Evolutionary conservation across 2,113 vertebrate species (phyloP).

Genomic region (Colinus virginianus): DNA sequence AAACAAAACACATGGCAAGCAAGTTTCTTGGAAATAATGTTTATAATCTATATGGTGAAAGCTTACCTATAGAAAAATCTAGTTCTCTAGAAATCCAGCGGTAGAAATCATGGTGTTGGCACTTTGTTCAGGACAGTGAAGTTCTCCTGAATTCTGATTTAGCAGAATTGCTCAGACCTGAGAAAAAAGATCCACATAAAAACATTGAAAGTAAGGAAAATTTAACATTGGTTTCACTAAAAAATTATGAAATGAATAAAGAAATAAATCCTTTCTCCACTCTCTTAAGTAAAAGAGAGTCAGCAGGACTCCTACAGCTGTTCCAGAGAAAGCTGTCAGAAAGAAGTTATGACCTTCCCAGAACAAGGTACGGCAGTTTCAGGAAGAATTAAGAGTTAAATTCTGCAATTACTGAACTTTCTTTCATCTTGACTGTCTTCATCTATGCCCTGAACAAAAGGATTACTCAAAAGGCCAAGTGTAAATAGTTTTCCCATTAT

Average conservation of each 20-base stretch:
- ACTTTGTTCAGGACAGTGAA: neutral
- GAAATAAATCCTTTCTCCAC: fast-evolving
- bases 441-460: neutral
- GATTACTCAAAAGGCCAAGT: neutral
- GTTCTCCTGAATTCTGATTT: neutral
- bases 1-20: neutral
- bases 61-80: neutral
- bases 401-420: neutral
- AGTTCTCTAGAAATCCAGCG: neutral
- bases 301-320: fast-evolving
- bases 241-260: neutral
- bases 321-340: neutral
- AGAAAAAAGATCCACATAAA: neutral
- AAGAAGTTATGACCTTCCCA: neutral
- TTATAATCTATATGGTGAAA: fast-evolving
- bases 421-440: neutral
- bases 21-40: neutral
- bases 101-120: neutral
- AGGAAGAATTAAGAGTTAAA: neutral
- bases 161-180: neutral
- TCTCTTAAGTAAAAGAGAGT: neutral
- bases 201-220: neutral
- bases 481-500: neutral
- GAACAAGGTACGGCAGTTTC: neutral
- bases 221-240: neutral